Conservation (phyloP, 2,888 invertebrate genomes). For the Drosophila limbata region DNA sequence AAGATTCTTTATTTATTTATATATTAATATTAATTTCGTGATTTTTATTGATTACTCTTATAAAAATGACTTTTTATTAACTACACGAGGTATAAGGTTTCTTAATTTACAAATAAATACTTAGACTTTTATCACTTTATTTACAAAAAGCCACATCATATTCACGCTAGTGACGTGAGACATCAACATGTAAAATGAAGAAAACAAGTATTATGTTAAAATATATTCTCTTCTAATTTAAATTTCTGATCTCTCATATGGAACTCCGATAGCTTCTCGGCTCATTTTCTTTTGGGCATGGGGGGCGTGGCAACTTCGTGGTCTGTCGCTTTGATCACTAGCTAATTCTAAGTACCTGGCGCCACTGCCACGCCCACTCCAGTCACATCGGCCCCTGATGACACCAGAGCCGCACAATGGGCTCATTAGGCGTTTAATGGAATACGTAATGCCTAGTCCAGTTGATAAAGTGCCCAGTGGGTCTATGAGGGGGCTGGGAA, state of each 20-base stretch:
- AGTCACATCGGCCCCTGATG: constrained; percentile 42
- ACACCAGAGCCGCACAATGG: constrained; percentile 65
- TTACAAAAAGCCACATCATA: too few species aligned
- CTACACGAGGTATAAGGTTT: too few species aligned
- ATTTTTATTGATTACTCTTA: too few species aligned
- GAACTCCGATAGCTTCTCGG: neutral
- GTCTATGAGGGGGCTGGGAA: neutral
- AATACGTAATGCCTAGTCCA: constrained; percentile 68
- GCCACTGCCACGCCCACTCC: constrained; percentile 27
- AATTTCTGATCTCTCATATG: constrained; percentile 8
- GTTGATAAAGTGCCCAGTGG: constrained; percentile 70
- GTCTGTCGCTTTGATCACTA: constrained; percentile 45
- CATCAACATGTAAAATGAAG: neutral
- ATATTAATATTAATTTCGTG: neutral
- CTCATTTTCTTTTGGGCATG: neutral
- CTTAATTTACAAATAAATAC: too few species aligned
- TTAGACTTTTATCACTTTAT: too few species aligned
- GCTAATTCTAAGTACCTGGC: constrained; percentile 58
- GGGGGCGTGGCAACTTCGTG: constrained; percentile 28
- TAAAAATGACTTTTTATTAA: too few species aligned
- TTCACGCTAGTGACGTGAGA: too few species aligned
- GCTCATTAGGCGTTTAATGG: constrained; percentile 79
- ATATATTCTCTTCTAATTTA: neutral
- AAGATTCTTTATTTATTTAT: neutral
- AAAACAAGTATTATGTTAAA: too few species aligned